These are phyloP conservation scores for Dugesia japonica DNA, from an alignment of 2,888 invertebrate genomes.

Conservation along the genomic window DNA sequence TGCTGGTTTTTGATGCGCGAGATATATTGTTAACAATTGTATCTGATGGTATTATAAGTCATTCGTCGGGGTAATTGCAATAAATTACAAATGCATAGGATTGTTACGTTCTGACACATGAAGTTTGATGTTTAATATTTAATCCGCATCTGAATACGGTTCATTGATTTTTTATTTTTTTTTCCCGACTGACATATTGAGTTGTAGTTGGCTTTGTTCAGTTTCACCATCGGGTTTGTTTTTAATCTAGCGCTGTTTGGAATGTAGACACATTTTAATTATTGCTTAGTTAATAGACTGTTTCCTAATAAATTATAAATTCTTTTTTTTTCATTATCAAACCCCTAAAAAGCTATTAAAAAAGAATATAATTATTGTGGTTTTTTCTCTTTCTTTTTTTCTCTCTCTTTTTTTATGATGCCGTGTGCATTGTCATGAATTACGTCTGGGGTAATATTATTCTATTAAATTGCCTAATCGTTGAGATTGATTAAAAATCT, in stretches of 20 bases:
- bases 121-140: constrained; percentile 20
- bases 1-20: neutral
- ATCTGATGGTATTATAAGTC: constrained; percentile 2
- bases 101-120: constrained; percentile 20
- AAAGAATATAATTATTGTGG: neutral
- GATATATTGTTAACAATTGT: constrained; percentile 4
- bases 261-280: constrained; percentile 15
- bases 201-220: neutral
- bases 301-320: constrained; percentile 16
- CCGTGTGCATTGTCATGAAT: too few species aligned
- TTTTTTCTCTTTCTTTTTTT: too few species aligned
- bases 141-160: neutral
- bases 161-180: constrained; percentile 17
- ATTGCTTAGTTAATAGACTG: constrained; percentile 7
- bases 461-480: too few species aligned
- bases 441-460: too few species aligned
- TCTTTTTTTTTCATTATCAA: neutral
- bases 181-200: constrained; percentile 16
- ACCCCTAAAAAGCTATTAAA: constrained; percentile 8
- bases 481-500: too few species aligned
- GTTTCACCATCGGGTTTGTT: neutral
- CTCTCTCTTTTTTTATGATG: too few species aligned
- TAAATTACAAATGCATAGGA: constrained; percentile 20
- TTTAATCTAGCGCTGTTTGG: neutral
- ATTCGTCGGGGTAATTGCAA: neutral